A percentile compares a stretch with the other conserved stretches of the same genome.
These are phyloP conservation scores for Pseudochaenichthys georgianus DNA, from an alignment of 2,797 vertebrate genomes.

Conservation along the genomic window DNA sequence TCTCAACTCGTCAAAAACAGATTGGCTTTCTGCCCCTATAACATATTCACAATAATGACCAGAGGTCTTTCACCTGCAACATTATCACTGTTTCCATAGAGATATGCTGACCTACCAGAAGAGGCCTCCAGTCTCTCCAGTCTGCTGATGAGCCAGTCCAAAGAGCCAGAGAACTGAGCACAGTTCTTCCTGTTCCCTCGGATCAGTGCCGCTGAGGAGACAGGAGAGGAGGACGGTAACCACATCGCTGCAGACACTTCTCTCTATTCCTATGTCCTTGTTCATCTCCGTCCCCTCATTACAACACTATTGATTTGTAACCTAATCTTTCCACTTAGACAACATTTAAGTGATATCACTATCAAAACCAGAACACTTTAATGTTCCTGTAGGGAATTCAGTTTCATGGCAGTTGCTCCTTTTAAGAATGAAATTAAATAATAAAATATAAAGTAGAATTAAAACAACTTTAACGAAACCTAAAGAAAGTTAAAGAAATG, in stretches of 20 bases:
- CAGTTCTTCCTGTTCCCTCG: constrained; percentile 98
- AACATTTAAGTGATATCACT: not conserved
- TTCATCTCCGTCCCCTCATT: not conserved
- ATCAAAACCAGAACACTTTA: no score
- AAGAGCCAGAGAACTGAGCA: constrained; percentile 95
- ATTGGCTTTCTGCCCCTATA: not conserved
- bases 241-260: not conserved
- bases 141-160: constrained; percentile 96
- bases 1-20: not conserved
- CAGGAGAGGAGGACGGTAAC: not conserved
- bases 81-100: not conserved
- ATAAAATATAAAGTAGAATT: no score
- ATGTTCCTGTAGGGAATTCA: no score
- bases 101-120: constrained; percentile 86
- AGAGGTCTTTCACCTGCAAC: not conserved
- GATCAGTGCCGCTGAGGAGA: constrained; percentile 91
- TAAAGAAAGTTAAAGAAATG: no score
- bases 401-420: not conserved
- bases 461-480: no score
- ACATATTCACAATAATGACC: not conserved
- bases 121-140: constrained; percentile 95
- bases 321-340: not conserved
- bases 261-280: not conserved
- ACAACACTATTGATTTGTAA: not conserved
- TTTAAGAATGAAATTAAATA: no score